phyloP scores from a whole-genome alignment of 2,888 invertebrate species.

The Aricia artaxerxes region DNA sequence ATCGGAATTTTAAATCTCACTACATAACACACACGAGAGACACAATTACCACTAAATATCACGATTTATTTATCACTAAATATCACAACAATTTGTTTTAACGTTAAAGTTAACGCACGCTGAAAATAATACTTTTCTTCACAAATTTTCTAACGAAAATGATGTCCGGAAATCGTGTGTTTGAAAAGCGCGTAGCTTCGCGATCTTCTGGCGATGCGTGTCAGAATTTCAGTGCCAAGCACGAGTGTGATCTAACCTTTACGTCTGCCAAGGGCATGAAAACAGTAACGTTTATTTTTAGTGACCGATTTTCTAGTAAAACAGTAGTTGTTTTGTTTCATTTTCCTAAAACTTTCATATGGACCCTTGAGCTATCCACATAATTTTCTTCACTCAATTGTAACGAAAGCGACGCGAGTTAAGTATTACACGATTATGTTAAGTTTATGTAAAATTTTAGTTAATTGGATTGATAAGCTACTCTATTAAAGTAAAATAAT shows the following conservation, averaged over 20 bases:
- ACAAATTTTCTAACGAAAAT: not conserved
- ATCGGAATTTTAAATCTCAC: too few relatives aligned
- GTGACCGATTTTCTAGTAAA: constrained; percentile 38
- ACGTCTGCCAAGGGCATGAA: constrained; percentile 48
- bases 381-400: not conserved
- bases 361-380: not conserved
- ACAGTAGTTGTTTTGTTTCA: constrained; percentile 42
- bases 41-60: not conserved
- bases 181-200: constrained; percentile 14
- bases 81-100: not conserved
- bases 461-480: too few relatives aligned
- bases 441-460: too few relatives aligned
- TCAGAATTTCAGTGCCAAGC: constrained; percentile 37
- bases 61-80: not conserved
- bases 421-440: not conserved
- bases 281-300: constrained; percentile 46
- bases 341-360: constrained; percentile 29
- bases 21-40: too few relatives aligned
- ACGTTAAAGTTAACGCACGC: not conserved
- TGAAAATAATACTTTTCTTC: not conserved
- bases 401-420: not conserved
- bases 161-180: not conserved
- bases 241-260: constrained; percentile 40
- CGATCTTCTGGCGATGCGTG: constrained; percentile 24
- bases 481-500: too few relatives aligned